Base-by-base conservation (phyloP, 2,888 invertebrate species). In the Thysanoteuthis rhombus region DNA sequence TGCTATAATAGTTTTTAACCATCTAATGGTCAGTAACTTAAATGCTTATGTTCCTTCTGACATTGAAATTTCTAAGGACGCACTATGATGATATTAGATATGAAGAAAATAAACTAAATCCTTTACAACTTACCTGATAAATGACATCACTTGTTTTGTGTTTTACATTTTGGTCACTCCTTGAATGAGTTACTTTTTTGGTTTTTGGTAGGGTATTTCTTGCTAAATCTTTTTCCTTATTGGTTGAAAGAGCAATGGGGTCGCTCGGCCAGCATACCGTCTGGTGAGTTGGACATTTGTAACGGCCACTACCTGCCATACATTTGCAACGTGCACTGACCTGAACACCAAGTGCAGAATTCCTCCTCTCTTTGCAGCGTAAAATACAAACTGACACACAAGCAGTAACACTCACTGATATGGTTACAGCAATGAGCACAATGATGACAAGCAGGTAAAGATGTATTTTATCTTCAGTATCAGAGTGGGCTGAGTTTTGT, bases 361-460 rank as follows among this genome's bases (percentile, higher is more conserved):
- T 45, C 45, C n/a, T 92, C 32, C 45, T 38, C 92, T 92, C 45
- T 28, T 45, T 40, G 40, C 92, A 45, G 45, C 45, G 92, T 19
- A 92, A 32, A 45, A 92, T 92, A 45, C 92, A 92, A 45, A 92
- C 45, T 12, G 92, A 92, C 22, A 92, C 36, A 42, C 42, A 92
- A n/a, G 45, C 45, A 19, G 45, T 45, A 19, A 45, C 28, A 2
- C 36, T 45, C 32, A 92, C 42, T 42, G 92, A 92, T 42, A 92
- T 8, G 32, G 36, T 40, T 45, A 92, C 92, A n/a, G 92, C 32
- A 19, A 45, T 28, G 19, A 92, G 2, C 32, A 92, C 92, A 42
- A 92, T 92, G 45, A 92, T 32, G 19, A 92, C 45, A 19, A 92
- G 40, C 32, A 92, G 42, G 45, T 92, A 45, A 39, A 92, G 45